phyloP scores from a whole-genome alignment of 2,888 invertebrate genomes.

The Macaria liturata region DNA sequence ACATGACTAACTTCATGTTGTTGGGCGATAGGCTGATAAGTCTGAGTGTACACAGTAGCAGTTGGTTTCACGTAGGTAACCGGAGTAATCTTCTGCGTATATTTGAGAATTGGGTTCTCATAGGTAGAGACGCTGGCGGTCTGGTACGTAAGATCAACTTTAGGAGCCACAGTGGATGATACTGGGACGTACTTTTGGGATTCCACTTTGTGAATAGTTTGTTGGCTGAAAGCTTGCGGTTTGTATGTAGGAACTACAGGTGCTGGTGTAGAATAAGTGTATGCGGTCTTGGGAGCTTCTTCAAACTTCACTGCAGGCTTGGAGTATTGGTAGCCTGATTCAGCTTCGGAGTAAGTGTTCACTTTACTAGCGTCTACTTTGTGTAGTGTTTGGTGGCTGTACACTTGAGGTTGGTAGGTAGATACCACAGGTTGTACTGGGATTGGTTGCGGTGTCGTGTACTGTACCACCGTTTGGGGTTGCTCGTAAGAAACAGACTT shows the following conservation, averaged over 20 bases:
- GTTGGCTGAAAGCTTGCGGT: slow-evolving; percentile 64
- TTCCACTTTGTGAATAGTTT: slow-evolving; percentile 64
- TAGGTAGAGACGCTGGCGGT: slow-evolving; percentile 49
- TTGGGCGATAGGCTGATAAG: slow-evolving; percentile 58
- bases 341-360: slow-evolving; percentile 49
- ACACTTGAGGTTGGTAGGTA: slow-evolving; percentile 57
- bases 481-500: slow-evolving; percentile 45
- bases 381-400: slow-evolving; percentile 61
- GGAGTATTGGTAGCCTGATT: slow-evolving; percentile 56
- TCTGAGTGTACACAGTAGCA: slow-evolving; percentile 57
- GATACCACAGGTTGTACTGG: slow-evolving; percentile 46
- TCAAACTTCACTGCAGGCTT: slow-evolving; percentile 54
- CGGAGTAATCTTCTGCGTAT: slow-evolving; percentile 56
- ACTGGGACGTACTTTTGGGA: slow-evolving; percentile 51
- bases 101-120: slow-evolving; percentile 65
- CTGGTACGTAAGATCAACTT: slow-evolving; percentile 51
- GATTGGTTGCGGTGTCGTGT: slow-evolving; percentile 49
- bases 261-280: slow-evolving; percentile 54
- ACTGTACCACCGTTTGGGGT: slow-evolving; percentile 42
- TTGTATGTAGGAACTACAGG: slow-evolving; percentile 58
- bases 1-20: slow-evolving; percentile 58
- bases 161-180: slow-evolving; percentile 53
- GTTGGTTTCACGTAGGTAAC: slow-evolving; percentile 59
- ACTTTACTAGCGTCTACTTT: slow-evolving; percentile 57
- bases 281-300: slow-evolving; percentile 52